phyloP scores from a whole-genome alignment of 2,888 invertebrate genomes.

The Xestia xanthographa region DNA sequence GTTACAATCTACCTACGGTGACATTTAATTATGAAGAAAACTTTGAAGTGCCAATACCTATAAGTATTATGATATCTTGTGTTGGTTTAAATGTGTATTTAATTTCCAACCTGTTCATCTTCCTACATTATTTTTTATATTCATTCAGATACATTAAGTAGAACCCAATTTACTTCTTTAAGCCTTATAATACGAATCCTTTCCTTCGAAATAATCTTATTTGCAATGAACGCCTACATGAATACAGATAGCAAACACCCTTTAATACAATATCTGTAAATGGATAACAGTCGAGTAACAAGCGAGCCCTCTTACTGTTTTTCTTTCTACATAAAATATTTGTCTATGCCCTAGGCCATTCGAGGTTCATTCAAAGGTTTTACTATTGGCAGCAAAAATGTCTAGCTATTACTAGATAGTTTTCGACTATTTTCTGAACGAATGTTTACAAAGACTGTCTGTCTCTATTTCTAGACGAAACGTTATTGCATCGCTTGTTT shows the following conservation, averaged over 20 bases:
- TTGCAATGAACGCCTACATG: conserved; percentile 1
- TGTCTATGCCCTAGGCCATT: not conserved
- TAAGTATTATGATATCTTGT: no score
- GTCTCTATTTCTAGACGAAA: conserved; percentile 27
- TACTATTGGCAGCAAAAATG: conserved; percentile 8
- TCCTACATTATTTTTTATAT: not conserved
- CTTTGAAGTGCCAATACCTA: not conserved
- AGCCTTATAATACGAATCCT: not conserved
- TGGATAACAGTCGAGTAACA: not conserved
- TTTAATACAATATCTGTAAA: not conserved
- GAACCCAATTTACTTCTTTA: not conserved
- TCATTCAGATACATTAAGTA: not conserved
- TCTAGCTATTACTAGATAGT: not conserved
- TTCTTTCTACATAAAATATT: not conserved
- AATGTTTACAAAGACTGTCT: conserved; percentile 12
- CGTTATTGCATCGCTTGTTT: conserved; percentile 41
- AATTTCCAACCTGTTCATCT: not conserved
- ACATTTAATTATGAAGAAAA: not conserved
- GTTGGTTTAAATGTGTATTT: not conserved
- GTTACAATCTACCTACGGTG: not conserved
- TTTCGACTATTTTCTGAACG: conserved; percentile 7
- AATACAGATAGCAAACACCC: conserved; percentile 1
- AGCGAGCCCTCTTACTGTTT: not conserved
- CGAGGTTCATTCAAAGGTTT: conserved; percentile 22
- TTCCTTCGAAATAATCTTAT: not conserved